Conservation (phyloP, 2,888 invertebrate species). For the Dynastes hyllus region DNA sequence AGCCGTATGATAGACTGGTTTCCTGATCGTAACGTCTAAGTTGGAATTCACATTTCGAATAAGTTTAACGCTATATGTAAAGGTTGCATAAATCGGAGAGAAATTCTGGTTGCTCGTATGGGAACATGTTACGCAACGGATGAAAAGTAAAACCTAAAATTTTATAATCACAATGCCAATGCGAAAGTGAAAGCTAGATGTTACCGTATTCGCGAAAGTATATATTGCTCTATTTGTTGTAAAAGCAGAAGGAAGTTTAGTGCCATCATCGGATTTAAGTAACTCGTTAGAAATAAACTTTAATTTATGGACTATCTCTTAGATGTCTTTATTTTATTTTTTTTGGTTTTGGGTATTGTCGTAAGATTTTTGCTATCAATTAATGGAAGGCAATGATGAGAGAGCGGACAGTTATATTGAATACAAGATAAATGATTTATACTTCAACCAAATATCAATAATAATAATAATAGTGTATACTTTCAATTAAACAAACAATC, state of each 20-base stretch:
- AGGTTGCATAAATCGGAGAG: conserved; percentile 38
- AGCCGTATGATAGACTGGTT: background rate
- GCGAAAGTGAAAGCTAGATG: conserved; percentile 43
- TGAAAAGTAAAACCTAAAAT: conserved; percentile 46
- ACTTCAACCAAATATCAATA: no score
- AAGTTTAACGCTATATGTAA: conserved; percentile 33
- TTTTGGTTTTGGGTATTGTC: no score
- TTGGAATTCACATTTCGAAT: conserved; percentile 32
- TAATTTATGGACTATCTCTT: background rate
- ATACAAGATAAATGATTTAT: no score
- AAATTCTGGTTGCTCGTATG: conserved; percentile 27
- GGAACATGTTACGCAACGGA: conserved; percentile 33
- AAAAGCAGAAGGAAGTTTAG: conserved; percentile 1
- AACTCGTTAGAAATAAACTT: background rate
- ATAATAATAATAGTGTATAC: no score
- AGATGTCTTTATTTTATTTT: no score
- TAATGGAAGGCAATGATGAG: no score
- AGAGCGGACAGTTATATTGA: no score
- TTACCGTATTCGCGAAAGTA: conserved; percentile 24
- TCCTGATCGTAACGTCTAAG: conserved; percentile 23
- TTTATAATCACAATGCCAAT: conserved; percentile 47
- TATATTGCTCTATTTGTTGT: conserved; percentile 23
- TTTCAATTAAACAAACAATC: no score
- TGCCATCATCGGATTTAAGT: conserved; percentile 16
- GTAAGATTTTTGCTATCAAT: background rate